Base-by-base conservation (phyloP, 2,888 invertebrate genomes). In the Acrobasis repandana region DNA sequence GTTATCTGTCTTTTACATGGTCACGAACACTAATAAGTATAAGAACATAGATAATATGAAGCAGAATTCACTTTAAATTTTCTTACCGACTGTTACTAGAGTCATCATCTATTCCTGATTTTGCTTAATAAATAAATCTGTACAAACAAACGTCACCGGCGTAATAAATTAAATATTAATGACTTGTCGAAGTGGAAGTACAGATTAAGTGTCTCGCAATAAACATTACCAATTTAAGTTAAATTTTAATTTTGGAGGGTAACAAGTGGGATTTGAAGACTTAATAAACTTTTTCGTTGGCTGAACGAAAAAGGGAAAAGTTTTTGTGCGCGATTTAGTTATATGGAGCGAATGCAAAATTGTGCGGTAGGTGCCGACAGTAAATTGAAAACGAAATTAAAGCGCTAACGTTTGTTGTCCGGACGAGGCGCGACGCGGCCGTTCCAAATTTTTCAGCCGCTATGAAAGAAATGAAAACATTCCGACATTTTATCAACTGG, bases 311-410 rank as follows among this genome's bases (percentile, higher is more conserved):
- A 61, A 60, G 47, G 54, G 49, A 33, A 46, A 54, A 63, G 18
- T 58, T 61, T 58, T 48, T 49, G 54, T 61, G 70, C 63, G 60
- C 61, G 65, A 67, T 65, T 64, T 64, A 56, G 69, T 73, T 72
- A 70, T 72, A 66, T 68, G 67, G 67, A 65, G 68, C 62, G 62
- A 64, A 64, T 57, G 69, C 67, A 66, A 68, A 69, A 67, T 68
- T 70, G 69, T 63, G 67, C 69, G 66, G 67, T 63, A 65, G 68
- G 72, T 69, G 67, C 65, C 68, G 62, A 66, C 74, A 69, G 67
- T 63, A 75, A 79, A 79, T 79, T 76, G 78, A 71, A 79, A 79
- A 79, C 74, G 69, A 79, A 80, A 79, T 79, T 79, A 78, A 78
- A 78, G 76, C 63, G 69, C 63, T 66, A 67, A 69, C 70, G 65